phyloP scores from a whole-genome alignment of 2,113 vertebrate genomes.

The Solea senegalensis region DNA sequence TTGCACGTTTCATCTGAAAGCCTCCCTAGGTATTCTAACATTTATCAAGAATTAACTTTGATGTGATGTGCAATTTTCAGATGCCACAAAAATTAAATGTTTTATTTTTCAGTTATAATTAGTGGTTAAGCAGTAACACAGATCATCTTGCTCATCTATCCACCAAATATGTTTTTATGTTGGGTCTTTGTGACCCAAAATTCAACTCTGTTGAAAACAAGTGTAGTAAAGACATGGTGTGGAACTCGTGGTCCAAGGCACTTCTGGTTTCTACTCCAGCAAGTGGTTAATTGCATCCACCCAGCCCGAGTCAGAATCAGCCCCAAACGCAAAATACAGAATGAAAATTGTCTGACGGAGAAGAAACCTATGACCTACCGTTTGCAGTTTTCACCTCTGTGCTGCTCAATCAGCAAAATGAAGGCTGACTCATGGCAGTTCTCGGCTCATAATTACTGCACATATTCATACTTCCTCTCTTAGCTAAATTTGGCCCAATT shows the following conservation, averaged over 20 bases:
- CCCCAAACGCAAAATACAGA: conserved; percentile 8
- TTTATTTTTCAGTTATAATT: too few relatives aligned
- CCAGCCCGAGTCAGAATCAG: conserved; percentile 28
- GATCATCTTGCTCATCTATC: too few relatives aligned
- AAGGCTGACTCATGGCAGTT: conserved; percentile 4
- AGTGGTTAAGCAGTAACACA: too few relatives aligned
- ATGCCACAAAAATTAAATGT: too few relatives aligned
- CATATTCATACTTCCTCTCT: not conserved
- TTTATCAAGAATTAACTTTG: too few relatives aligned
- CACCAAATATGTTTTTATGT: not conserved
- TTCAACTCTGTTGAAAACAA: conserved; percentile 22
- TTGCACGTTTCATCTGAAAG: too few relatives aligned
- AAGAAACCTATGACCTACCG: not conserved
- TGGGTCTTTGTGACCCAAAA: conserved; percentile 1
- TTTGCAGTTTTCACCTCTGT: conserved; percentile 2
- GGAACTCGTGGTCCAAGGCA: conserved; percentile 1
- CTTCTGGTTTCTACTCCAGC: conserved; percentile 21
- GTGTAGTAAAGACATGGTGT: not conserved
- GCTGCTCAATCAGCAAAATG: conserved; percentile 17
- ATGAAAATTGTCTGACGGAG: conserved; percentile 9
- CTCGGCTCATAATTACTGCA: conserved; percentile 32
- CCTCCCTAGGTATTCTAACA: too few relatives aligned
- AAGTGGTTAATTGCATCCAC: conserved; percentile 40
- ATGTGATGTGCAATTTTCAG: too few relatives aligned
- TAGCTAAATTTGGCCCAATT: conserved; percentile 23